Base-by-base conservation (phyloP, 30 jellyfish, hydroid and myxozoan species). In the Sanderia malayensis region DNA sequence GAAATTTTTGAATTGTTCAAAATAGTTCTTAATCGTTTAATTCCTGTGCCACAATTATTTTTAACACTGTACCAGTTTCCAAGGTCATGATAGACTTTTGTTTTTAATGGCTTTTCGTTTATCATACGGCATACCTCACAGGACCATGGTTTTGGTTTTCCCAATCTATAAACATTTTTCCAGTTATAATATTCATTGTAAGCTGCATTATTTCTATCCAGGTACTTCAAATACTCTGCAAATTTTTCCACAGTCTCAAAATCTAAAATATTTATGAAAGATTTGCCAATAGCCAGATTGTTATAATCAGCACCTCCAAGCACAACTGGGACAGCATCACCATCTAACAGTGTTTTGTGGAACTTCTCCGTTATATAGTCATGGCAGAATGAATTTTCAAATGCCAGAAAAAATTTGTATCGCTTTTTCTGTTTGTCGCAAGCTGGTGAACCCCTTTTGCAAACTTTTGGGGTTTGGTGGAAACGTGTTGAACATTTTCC, bases 351-450 rank as follows among this genome's bases (percentile, higher is more conserved):
- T 17, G 95, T 82, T 63, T 89, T 71, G 37, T 84, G 45, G 53
- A 31, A 74, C 46, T 70, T 82, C 66, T 83, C 94, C 2, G 97
- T 61, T n/a, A 77, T 71, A 67, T 79, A 89, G 57, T 89, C 97
- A 18, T 29, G 55, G 58, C 97, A 89, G 70, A 81, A 82, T 10
- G 93, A 45, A 68, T 82, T 83, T 65, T 89, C 97, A 76, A 77
- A 58, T 26, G 97, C 97, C n/a, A 89, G 58, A 47, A 58, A 82
- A 58, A 89, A 89, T 61, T 89, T 89, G 88, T 89, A 89, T 7
- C 86, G 87, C 70, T 70, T 82, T 46, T 31, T 44, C 46, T 44
- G 13, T 25, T 67, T 33, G 8, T 27, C 72, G 76, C 95, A 75
- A 52, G 79, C 85, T 8, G 57, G 53, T 17, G 84, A 4, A 8